These are phyloP conservation scores for Drosophila sechellia DNA, from an alignment of 1,140 invertebrate species.

Conservation along the genomic window DNA sequence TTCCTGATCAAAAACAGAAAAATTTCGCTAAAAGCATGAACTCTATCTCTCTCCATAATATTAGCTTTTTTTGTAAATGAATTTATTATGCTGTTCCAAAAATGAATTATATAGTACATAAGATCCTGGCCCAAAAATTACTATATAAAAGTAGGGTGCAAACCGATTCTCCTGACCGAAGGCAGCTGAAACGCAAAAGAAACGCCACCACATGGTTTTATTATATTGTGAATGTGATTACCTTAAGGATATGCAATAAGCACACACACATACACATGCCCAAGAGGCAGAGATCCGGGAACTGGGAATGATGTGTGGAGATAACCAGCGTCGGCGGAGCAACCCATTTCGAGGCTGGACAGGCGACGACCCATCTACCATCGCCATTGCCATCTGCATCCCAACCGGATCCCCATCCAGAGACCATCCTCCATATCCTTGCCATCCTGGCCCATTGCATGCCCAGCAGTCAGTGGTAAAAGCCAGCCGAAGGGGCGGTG, in stretches of 20 bases:
- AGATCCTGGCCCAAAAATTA: too few relatives aligned
- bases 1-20: neutral
- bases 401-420: conserved; percentile 3
- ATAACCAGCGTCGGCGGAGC: conserved; percentile 38
- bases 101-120: too few relatives aligned
- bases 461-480: conserved; percentile 45
- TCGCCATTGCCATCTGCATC: conserved; percentile 18
- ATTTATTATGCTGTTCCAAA: too few relatives aligned
- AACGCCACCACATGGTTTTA: conserved; percentile 80
- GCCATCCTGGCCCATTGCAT: conserved; percentile 26
- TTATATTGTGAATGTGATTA: conserved; percentile 83
- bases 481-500: conserved; percentile 4
- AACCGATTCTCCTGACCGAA: conserved; percentile 36
- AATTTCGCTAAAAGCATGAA: neutral
- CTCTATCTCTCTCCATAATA: too few relatives aligned
- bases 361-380: conserved; percentile 46
- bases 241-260: conserved; percentile 83
- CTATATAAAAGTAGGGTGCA: neutral
- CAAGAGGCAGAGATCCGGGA: conserved; percentile 11
- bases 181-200: conserved; percentile 66
- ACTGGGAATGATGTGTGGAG: conserved; percentile 47
- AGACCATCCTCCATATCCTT: conserved; percentile 5
- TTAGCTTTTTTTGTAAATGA: too few relatives aligned
- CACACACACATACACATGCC: conserved; percentile 37
- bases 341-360: conserved; percentile 56